Base-by-base conservation (phyloP, 1,140 invertebrate species). In the Sinella curviseta region DNA sequence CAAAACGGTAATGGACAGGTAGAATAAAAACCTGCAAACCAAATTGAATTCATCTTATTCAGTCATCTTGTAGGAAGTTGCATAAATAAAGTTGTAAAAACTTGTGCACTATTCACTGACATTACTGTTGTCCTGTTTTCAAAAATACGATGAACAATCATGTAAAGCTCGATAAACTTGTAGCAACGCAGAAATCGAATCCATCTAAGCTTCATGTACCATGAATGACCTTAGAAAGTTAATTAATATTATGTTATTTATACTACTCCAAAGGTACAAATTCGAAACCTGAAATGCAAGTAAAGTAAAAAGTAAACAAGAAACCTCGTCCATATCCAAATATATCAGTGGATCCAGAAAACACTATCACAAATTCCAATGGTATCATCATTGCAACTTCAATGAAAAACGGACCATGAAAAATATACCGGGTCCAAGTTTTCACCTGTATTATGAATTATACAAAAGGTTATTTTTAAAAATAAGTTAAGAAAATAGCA, bases 201-300 rank as follows among this genome's bases (percentile, higher is more conserved):
- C 34, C 34, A 48, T 30, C 74, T 35, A 4, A 75, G 26, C 28
- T 75, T 75, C 14, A n/a, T n/a, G 74, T 48, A 75, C 74, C 74
- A 75, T 17, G 39, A n/a, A 30, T n/a, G 24, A 48, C 74, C 74
- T 75, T 14, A 3, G n/a, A n/a, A n/a, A 48, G 39, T 48, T 20
- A 48, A 48, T 48, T 8, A n/a, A n/a, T n/a, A n/a, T n/a, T n/a
- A n/a, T n/a, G n/a, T n/a, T n/a, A n/a, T n/a, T n/a, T n/a, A n/a
- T n/a, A n/a, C n/a, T n/a, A n/a, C n/a, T n/a, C n/a, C n/a, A n/a
- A n/a, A n/a, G n/a, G n/a, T n/a, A n/a, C n/a, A n/a, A n/a, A n/a
- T n/a, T n/a, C n/a, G n/a, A n/a, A n/a, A n/a, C n/a, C n/a, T n/a
- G n/a, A n/a, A n/a, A n/a, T n/a, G n/a, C n/a, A n/a, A n/a, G n/a